These are phyloP conservation scores for Dicyrtoma fusca DNA, from an alignment of 2,888 invertebrate genomes.

Conservation along the genomic window DNA sequence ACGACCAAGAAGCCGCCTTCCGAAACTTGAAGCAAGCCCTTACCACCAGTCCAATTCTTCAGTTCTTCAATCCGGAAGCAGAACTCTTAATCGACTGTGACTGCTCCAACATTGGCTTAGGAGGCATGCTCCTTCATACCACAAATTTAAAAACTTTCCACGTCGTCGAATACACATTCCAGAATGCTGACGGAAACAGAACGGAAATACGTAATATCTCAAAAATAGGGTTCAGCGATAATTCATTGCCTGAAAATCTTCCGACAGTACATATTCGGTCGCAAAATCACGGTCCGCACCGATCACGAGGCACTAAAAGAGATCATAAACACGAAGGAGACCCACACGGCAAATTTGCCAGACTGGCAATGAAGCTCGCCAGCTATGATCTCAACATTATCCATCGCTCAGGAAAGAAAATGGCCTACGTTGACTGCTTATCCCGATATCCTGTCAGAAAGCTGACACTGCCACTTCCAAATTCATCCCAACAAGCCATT, in stretches of 20 bases:
- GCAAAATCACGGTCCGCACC: slow-evolving; percentile 32
- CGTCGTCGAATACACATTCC: neutral
- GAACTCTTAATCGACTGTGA: slow-evolving; percentile 14
- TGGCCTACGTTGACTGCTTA: neutral
- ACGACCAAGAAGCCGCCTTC: slow-evolving; percentile 17
- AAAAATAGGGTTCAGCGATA: slow-evolving; percentile 51
- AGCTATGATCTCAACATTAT: slow-evolving; percentile 41
- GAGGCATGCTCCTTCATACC: slow-evolving; percentile 13
- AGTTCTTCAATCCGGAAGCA: neutral
- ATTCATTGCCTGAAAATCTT: neutral
- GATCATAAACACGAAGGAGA: slow-evolving; percentile 41
- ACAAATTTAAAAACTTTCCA: neutral
- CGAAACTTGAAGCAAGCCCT: slow-evolving; percentile 19
- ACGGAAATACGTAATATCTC: slow-evolving; percentile 37
- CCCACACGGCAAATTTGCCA: slow-evolving; percentile 43
- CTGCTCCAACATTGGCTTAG: neutral
- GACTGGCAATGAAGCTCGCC: slow-evolving; percentile 47
- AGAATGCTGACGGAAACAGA: neutral
- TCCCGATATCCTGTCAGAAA: neutral
- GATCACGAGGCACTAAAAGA: slow-evolving; percentile 52
- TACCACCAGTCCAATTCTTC: slow-evolving; percentile 15
- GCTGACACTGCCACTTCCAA: neutral
- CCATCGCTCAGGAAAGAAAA: slow-evolving; percentile 34
- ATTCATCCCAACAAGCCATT: neutral
- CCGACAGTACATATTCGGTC: neutral